phyloP scores from a whole-genome alignment of 2,888 invertebrate species.

The Dasysyrphus albostriatus region DNA sequence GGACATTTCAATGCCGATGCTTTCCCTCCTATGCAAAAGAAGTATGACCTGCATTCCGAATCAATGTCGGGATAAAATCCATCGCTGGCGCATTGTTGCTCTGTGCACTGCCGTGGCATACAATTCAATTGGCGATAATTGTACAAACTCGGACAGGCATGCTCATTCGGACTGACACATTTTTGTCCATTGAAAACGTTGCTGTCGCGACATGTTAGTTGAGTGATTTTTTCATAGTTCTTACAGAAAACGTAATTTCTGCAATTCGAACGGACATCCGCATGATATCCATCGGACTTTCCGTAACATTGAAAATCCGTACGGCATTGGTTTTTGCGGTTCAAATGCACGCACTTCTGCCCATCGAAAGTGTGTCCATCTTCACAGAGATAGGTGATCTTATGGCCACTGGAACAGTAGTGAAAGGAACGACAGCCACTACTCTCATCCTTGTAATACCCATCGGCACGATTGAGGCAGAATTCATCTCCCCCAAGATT shows the following conservation, averaged over 20 bases:
- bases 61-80: constrained; percentile 86
- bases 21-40: constrained; percentile 86
- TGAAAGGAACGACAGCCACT: constrained; percentile 86
- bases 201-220: constrained; percentile 85
- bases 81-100: constrained; percentile 80
- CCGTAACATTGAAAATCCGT: constrained; percentile 83
- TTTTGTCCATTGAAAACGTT: constrained; percentile 86
- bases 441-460: constrained; percentile 84
- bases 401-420: constrained; percentile 85
- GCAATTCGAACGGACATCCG: constrained; percentile 85
- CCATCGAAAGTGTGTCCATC: constrained; percentile 85
- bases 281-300: constrained; percentile 86
- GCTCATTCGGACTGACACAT: constrained; percentile 84
- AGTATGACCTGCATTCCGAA: constrained; percentile 85
- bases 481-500: constrained; percentile 83
- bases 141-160: constrained; percentile 83
- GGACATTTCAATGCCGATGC: constrained; percentile 85
- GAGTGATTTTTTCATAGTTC: constrained; percentile 85
- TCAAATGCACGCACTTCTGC: constrained; percentile 83
- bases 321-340: constrained; percentile 66
- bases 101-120: constrained; percentile 78
- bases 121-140: constrained; percentile 80
- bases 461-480: constrained; percentile 85
- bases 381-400: constrained; percentile 86
- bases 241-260: constrained; percentile 87